These are phyloP conservation scores for Tanypteryx hageni DNA, from an alignment of 2,888 invertebrate species.

Conservation along the genomic window DNA sequence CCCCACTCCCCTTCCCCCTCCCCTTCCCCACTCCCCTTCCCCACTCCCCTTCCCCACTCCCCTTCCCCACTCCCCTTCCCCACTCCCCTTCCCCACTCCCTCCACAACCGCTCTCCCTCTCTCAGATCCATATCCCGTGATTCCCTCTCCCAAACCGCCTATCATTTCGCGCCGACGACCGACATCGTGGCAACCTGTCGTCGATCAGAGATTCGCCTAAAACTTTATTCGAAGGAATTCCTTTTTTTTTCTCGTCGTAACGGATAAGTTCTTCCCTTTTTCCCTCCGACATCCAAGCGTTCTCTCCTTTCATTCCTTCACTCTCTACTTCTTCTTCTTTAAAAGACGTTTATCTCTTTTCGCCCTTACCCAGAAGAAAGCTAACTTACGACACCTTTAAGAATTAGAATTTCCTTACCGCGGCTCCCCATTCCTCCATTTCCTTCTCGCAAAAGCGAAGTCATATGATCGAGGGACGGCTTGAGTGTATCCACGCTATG, in stretches of 20 bases:
- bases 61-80: background rate
- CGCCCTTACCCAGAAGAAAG: background rate
- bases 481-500: background rate
- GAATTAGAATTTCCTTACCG: too few species aligned
- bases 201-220: background rate
- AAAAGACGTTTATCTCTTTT: constrained; percentile 1
- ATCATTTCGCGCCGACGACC: background rate
- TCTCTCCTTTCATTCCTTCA: background rate
- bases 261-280: background rate
- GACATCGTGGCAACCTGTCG: background rate
- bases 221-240: background rate
- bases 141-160: background rate
- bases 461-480: background rate
- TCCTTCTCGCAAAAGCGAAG: background rate
- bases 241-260: background rate
- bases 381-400: constrained; percentile 1
- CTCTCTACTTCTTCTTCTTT: background rate
- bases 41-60: background rate
- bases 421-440: background rate
- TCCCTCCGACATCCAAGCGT: background rate
- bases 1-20: background rate
- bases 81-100: background rate
- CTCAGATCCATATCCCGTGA: background rate
- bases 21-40: background rate
- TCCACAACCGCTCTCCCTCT: constrained; percentile 22